Evolutionary conservation across 1,140 invertebrate species (phyloP).

Genomic region (Drosophila orena): DNA sequence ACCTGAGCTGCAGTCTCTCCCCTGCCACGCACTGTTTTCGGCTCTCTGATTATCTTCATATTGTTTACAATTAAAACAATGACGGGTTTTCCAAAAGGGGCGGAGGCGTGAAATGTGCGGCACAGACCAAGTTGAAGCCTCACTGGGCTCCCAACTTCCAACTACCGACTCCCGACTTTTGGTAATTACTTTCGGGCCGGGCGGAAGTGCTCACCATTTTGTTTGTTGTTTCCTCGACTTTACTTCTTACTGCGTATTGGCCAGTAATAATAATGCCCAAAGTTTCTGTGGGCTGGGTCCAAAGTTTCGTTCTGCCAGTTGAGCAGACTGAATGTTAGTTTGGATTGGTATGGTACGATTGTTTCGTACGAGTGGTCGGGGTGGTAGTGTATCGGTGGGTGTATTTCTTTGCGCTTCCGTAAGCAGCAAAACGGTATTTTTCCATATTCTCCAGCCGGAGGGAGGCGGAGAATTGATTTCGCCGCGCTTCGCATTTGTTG

Average conservation of each 20-base stretch:
- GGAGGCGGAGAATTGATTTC: slow-evolving; percentile 58
- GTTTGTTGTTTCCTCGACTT: slow-evolving; percentile 32
- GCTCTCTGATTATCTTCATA: slow-evolving; percentile 69
- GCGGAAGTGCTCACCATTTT: slow-evolving; percentile 70
- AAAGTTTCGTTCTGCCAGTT: slow-evolving; percentile 67
- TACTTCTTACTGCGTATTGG: slow-evolving; percentile 68
- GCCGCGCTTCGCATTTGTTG: slow-evolving; percentile 76
- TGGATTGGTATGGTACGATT: slow-evolving; percentile 9
- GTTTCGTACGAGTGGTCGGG: slow-evolving; percentile 11
- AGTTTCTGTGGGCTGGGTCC: slow-evolving; percentile 48
- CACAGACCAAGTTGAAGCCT: slow-evolving; percentile 60
- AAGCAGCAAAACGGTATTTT: slow-evolving; percentile 67
- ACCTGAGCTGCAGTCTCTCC: slow-evolving; percentile 33
- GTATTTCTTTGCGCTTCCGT: slow-evolving; percentile 81
- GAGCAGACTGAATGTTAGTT: slow-evolving; percentile 54
- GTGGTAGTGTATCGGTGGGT: slow-evolving; percentile 28
- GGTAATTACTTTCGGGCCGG: slow-evolving; percentile 48
- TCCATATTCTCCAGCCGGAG: slow-evolving; percentile 21
- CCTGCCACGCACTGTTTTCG: slow-evolving; percentile 43
- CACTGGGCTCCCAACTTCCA: background rate
- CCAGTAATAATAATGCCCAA: slow-evolving; percentile 56
- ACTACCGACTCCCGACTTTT: slow-evolving; percentile 26
- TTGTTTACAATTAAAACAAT: slow-evolving; percentile 72
- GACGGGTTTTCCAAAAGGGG: slow-evolving; percentile 8
- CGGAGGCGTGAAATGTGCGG: slow-evolving; percentile 58